Percentiles rank a stretch among this genome's conserved stretches.
Evolutionary conservation across 2,888 invertebrate genomes (phyloP).

Genomic region (Xanthia togata): DNA sequence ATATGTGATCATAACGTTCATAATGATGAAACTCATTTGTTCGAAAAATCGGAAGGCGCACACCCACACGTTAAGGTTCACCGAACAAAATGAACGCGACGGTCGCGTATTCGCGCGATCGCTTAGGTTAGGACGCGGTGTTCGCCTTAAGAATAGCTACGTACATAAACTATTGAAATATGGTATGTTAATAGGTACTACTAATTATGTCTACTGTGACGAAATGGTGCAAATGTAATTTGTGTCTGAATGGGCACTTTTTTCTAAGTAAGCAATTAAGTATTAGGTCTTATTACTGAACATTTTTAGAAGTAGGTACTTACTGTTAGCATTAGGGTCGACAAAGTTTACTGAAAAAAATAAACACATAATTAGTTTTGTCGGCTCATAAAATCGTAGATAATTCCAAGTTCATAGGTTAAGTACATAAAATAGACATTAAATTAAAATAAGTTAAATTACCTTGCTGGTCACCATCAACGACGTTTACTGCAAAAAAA

Average conservation of each 20-base stretch:
- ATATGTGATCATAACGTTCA: too few species aligned
- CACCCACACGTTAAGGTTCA: too few species aligned
- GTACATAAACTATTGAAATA: not conserved
- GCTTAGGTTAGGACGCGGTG: too few species aligned
- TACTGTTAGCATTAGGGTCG: conserved; percentile 35
- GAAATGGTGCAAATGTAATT: not conserved
- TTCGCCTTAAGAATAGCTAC: not conserved
- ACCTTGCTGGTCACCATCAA: conserved; percentile 48
- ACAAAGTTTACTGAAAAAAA: conserved; percentile 69
- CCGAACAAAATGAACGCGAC: too few species aligned
- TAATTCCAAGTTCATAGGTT: not conserved
- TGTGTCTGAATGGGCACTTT: not conserved
- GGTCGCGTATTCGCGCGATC: too few species aligned
- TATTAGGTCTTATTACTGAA: not conserved
- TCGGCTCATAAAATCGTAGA: not conserved
- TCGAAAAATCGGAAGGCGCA: too few species aligned
- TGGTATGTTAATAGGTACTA: not conserved
- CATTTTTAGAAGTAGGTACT: conserved; percentile 7
- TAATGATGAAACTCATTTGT: too few species aligned
- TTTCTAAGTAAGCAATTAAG: too few species aligned
- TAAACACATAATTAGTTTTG: not conserved
- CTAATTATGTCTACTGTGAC: not conserved
- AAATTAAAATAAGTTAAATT: conserved; percentile 2
- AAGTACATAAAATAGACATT: not conserved
- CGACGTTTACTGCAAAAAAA: conserved; percentile 49